Base-by-base conservation (phyloP, 2,888 invertebrate genomes). In the Hermaeophaga mercurialis region DNA sequence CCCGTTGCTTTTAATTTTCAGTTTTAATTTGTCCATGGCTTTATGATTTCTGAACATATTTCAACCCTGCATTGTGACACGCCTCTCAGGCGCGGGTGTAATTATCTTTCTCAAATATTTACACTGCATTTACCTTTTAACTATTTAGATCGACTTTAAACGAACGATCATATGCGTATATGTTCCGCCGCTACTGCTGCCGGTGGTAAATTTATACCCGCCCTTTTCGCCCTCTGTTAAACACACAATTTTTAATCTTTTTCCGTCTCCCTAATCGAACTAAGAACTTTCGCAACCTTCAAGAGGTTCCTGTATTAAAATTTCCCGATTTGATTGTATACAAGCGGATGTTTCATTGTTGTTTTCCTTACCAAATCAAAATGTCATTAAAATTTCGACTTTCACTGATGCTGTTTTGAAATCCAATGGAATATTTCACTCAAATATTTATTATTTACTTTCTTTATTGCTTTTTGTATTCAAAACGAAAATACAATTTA, bases 81-180 rank as follows among this genome's bases (percentile, higher is more conserved):
- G 74, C 74, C 74, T 74, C 73, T 71, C 70, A 73, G 75, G 75
- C 75, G 75, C 74, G 73, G 74, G 72, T 72, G 73, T 76, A 76
- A 76, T 76, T 76, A 75, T 76, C 75, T 74, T 69, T 66, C 69
- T 73, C 73, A 76, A 76, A 76, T 76, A 76, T 76, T 76, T 76
- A 67, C 73, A 66, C 71, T 71, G 72, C 74, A 76, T 75, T 75
- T 76, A 76, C 75, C 74, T 75, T 75, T 76, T 75, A 74, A 76
- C 74, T 73, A 76, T 73, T 71, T 66, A 69, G 70, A 69, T 68
- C 68, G 69, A 69, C 71, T 69, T 69, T 65, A 67, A 65, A 67
- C 66, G 67, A 65, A 62, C 70, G 69, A 68, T 68, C 67, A 65
- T 66, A 61, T 63, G 54, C 62, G 58, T 60, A 57, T 62, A 62